A percentile compares a stretch with the other conserved stretches of the same genome.
These are phyloP conservation scores for Microcebus lehilahytsara DNA, from an alignment of 2,113 vertebrate species.

Conservation along the genomic window DNA sequence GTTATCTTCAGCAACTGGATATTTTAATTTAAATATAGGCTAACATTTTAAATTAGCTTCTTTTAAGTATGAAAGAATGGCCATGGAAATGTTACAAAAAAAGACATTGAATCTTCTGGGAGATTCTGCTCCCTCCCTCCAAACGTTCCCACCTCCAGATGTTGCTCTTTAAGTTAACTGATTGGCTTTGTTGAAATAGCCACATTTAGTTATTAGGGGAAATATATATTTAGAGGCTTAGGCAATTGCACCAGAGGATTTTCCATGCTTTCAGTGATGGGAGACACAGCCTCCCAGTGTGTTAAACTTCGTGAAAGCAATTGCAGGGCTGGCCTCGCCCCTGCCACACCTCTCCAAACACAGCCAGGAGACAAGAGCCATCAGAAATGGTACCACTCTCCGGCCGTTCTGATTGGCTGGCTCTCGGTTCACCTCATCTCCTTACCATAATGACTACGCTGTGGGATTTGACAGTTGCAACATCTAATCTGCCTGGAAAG, in stretches of 20 bases:
- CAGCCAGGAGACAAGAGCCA: neutral
- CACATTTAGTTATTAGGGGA: conserved; percentile 34
- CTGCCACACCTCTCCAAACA: neutral
- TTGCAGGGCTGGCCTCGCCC: neutral
- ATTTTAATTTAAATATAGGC: neutral
- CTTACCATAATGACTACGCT: conserved; percentile 57
- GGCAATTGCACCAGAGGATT: conserved; percentile 40
- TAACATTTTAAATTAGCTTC: neutral
- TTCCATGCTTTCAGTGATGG: conserved; percentile 55
- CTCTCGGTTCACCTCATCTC: conserved; percentile 51
- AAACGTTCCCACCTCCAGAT: neutral
- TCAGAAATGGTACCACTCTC: conserved; percentile 25
- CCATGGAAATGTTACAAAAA: neutral
- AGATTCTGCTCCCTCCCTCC: neutral
- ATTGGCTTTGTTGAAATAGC: conserved; percentile 28
- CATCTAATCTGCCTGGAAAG: conserved; percentile 57
- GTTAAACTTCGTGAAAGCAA: conserved; percentile 13
- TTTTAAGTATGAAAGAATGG: neutral
- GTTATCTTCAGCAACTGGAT: neutral
- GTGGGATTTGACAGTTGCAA: conserved; percentile 63
- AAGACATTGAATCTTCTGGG: neutral
- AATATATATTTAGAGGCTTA: conserved; percentile 54
- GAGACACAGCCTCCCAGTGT: neutral
- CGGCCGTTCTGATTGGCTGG: conserved; percentile 43
- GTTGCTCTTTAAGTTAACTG: neutral